These are phyloP conservation scores for Bryconaethiops microstoma DNA, from an alignment of 2,797 vertebrate genomes.

Conservation along the genomic window DNA sequence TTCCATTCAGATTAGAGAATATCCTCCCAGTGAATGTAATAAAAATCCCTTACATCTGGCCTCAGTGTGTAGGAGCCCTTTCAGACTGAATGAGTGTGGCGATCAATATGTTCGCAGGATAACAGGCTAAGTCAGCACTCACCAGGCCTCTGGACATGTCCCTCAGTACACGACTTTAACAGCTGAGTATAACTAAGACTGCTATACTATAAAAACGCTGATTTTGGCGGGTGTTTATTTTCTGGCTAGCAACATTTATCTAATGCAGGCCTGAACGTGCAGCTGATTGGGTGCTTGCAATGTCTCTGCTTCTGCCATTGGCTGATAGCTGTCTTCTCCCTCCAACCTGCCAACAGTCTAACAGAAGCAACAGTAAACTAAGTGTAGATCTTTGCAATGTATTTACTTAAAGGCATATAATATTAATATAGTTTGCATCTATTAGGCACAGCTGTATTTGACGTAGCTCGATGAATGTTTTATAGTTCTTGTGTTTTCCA, in stretches of 20 bases:
- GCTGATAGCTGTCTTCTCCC: background rate
- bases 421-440: no score
- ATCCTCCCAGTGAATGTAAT: no score
- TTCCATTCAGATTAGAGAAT: no score
- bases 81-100: background rate
- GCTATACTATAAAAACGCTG: background rate
- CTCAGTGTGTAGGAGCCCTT: background rate
- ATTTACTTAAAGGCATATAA: no score
- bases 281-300: background rate
- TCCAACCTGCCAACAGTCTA: background rate
- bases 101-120: background rate
- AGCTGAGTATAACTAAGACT: constrained; percentile 1
- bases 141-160: background rate
- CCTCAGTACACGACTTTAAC: background rate
- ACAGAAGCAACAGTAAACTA: background rate
- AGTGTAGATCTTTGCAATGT: no score
- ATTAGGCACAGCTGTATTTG: background rate
- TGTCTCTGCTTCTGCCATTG: background rate
- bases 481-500: background rate
- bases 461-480: no score
- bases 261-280: background rate
- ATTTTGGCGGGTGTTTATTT: background rate
- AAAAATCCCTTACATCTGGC: no score
- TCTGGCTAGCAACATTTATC: background rate
- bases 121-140: constrained; percentile 1